A percentile compares a stretch with the other conserved stretches of the same genome.
phyloP scores from a whole-genome alignment of 2,113 vertebrate species.

The Heteronetta atricapilla region DNA sequence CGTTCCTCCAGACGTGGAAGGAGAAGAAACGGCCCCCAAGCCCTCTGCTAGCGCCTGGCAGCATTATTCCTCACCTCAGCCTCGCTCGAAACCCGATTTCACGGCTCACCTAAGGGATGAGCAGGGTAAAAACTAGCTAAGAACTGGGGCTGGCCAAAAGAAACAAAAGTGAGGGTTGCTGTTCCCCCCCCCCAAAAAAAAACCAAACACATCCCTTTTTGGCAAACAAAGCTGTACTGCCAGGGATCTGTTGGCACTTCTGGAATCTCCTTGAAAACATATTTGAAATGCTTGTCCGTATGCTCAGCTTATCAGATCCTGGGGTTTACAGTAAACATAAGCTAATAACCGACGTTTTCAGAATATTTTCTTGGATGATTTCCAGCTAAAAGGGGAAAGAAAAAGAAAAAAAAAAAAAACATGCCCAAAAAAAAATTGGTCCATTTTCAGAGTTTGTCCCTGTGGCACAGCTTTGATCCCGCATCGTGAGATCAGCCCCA shows the following conservation, averaged over 20 bases:
- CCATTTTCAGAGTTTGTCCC: not conserved
- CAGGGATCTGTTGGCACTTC: conserved; percentile 28
- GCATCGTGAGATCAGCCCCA: not conserved
- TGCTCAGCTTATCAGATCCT: not conserved
- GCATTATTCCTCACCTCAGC: fast-evolving
- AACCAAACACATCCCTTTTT: not conserved
- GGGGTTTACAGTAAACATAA: conserved; percentile 49
- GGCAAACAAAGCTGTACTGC: conserved; percentile 34
- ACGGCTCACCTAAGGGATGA: not conserved
- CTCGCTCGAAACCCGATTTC: not conserved
- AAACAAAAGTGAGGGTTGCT: not conserved
- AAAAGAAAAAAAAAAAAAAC: not conserved
- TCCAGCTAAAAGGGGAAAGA: not conserved
- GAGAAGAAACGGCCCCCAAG: not conserved
- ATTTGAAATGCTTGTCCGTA: not conserved
- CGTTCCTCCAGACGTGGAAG: not conserved
- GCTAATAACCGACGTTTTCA: not conserved
- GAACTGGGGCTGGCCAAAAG: not conserved
- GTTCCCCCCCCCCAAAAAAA: not conserved
- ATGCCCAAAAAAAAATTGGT: not conserved
- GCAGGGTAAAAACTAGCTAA: not conserved
- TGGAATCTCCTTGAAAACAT: conserved; percentile 34
- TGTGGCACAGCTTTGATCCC: not conserved
- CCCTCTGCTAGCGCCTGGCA: fast-evolving
- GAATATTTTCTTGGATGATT: conserved; percentile 12